Base-by-base conservation (phyloP, 2,113 vertebrate species). In the Porphyrio hochstetteri region DNA sequence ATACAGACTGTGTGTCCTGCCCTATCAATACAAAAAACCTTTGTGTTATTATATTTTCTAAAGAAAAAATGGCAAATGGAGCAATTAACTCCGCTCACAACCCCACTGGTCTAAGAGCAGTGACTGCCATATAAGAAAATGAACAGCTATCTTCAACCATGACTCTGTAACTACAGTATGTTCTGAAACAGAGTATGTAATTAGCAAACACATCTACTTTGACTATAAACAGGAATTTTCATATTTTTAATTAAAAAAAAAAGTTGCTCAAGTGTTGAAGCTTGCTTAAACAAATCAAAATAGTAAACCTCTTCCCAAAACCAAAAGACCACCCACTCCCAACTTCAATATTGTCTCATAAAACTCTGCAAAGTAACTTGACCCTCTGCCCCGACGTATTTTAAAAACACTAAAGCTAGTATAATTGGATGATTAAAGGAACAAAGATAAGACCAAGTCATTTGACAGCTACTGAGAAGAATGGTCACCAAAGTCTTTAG, bases 361-460 rank as follows among this genome's bases (percentile, higher is more conserved):
- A 83, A 93, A 83, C 27, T 33, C 55, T 60, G 56, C 71, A 28
- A 90, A 92, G 60, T 75, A 94, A 94, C 42, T 74, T 75, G 64
- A 93, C 59, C 44, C 60, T 67, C 55, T 90, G 23, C 18, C 13
- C 29, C 2, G 0, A 57, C 5, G 7, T 9, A 5, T 71, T 70
- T 72, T 64, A 83, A 60, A 93, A 92, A 69, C 56, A 91, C 60
- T 74, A 55, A 75, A 63, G 69, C 24, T 36, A 70, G 8, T 63
- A 50, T 52, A 91, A 84, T 5, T 85, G 82, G n/a, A 72, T 80
- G 70, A 91, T 79, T 92, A 86, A 82, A 93, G 76, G 57, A 89
- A 60, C 35, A 57, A 92, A 90, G 75, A 90, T 78, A 82, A 90
- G 55, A 69, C n/a, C 7, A n/a, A 83, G 53, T 60, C 4, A 68